These are phyloP conservation scores for Sinotaia quadrata DNA, from an alignment of 2,888 invertebrate species.

Conservation along the genomic window DNA sequence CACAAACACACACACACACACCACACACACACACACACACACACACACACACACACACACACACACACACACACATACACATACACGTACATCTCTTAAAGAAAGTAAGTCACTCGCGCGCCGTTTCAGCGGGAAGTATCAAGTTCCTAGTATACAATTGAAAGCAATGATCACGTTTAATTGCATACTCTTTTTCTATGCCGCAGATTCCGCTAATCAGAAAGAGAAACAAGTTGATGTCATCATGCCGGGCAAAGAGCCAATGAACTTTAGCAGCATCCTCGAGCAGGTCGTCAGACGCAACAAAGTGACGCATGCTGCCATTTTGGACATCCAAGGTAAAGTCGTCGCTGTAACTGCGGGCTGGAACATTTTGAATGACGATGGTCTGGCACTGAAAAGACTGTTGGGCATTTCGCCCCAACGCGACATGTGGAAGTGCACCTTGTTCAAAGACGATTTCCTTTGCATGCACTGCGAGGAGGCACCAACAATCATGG, in stretches of 20 bases:
- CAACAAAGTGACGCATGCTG: conserved; percentile 12
- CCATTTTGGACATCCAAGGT: conserved; percentile 18
- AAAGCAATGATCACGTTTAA: too few species aligned
- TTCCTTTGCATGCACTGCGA: conserved; percentile 21
- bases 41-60: too few species aligned
- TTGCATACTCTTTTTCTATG: background rate
- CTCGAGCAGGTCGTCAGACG: conserved; percentile 4
- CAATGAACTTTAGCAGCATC: background rate
- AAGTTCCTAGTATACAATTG: too few species aligned
- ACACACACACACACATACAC: too few species aligned
- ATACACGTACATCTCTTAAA: too few species aligned
- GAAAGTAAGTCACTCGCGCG: too few species aligned
- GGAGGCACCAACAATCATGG: conserved; percentile 3
- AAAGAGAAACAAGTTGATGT: background rate
- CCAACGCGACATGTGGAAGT: background rate
- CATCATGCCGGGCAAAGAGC: background rate
- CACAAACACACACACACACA: too few species aligned
- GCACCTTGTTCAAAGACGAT: conserved; percentile 7
- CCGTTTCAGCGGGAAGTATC: too few species aligned
- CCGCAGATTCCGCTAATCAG: background rate
- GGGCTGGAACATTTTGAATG: background rate
- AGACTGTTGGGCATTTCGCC: background rate
- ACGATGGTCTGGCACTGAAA: conserved; percentile 1
- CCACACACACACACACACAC: too few species aligned
- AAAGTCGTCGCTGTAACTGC: background rate